Conservation (phyloP, 2,797 vertebrate genomes). For the Micromesistius poutassou region DNA sequence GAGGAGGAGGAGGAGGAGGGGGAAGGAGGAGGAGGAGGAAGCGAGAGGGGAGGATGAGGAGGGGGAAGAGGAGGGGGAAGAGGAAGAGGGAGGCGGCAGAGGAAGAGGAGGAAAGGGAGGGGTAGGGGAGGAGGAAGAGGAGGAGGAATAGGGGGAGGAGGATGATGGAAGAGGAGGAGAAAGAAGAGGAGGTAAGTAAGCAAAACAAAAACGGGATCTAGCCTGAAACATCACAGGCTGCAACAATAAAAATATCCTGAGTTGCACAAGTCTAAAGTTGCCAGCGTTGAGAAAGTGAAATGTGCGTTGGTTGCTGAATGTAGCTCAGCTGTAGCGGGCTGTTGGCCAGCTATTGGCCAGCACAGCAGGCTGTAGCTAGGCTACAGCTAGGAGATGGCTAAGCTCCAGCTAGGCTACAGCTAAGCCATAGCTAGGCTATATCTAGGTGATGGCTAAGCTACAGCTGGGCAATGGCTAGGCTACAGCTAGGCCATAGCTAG, state of each 20-base stretch:
- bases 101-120: slow-evolving; percentile 6
- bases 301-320: not conserved
- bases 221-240: not conserved
- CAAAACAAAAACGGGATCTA: not conserved
- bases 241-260: not conserved
- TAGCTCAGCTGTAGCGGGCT: not conserved
- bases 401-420: not conserved
- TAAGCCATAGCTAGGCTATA: not conserved
- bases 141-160: no score
- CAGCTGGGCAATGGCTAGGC: not conserved
- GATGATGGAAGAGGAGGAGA: slow-evolving; percentile 3
- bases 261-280: not conserved
- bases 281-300: not conserved
- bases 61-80: slow-evolving; percentile 25
- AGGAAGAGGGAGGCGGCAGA: slow-evolving; percentile 43
- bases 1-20: slow-evolving; percentile 33
- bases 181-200: not conserved
- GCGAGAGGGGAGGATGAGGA: not conserved
- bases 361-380: not conserved
- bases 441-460: not conserved
- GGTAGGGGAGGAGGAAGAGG: slow-evolving; percentile 53
- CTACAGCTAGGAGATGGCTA: not conserved
- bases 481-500: not conserved
- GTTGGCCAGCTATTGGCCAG: not conserved
- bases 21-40: no score